Evolutionary conservation across 1,140 invertebrate genomes (phyloP).

Genomic region (Asbolus verrucosus): DNA sequence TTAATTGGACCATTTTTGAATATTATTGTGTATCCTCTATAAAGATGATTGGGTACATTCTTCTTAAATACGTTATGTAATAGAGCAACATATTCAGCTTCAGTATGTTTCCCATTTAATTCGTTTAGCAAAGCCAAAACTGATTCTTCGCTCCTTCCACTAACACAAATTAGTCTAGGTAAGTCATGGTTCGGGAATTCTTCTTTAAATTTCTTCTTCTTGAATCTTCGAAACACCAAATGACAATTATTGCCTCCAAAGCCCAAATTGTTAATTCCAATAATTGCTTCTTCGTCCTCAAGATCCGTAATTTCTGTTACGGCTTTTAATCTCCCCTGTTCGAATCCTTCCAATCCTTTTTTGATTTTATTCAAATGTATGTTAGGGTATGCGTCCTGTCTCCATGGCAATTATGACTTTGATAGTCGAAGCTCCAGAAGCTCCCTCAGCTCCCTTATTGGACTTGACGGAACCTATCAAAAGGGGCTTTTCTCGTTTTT

Average conservation of each 20-base stretch:
- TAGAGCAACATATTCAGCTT: conserved; percentile 70
- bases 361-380: conserved; percentile 81
- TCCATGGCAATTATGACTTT: conserved; percentile 86
- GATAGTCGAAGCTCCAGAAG: conserved; percentile 85
- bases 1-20: conserved; percentile 39
- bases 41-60: conserved; percentile 69
- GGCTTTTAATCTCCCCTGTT: conserved; percentile 76
- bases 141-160: conserved; percentile 75
- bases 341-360: conserved; percentile 78
- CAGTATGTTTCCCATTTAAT: conserved; percentile 71
- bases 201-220: conserved; percentile 68
- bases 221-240: conserved; percentile 71
- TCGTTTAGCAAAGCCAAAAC: conserved; percentile 77
- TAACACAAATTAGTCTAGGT: conserved; percentile 73
- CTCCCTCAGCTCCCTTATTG: conserved; percentile 92
- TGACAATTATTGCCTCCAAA: conserved; percentile 78
- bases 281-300: conserved; percentile 70
- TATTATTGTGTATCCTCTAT: conserved; percentile 71
- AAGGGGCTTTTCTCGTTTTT: conserved; percentile 75
- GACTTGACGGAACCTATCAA: conserved; percentile 92
- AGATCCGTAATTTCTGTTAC: conserved; percentile 74
- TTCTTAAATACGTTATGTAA: conserved; percentile 67
- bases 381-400: conserved; percentile 84
- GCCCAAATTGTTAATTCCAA: conserved; percentile 73
- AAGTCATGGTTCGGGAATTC: conserved; percentile 69